phyloP scores from a whole-genome alignment of 1,140 invertebrate species.

The Drosophila aff. region DNA sequence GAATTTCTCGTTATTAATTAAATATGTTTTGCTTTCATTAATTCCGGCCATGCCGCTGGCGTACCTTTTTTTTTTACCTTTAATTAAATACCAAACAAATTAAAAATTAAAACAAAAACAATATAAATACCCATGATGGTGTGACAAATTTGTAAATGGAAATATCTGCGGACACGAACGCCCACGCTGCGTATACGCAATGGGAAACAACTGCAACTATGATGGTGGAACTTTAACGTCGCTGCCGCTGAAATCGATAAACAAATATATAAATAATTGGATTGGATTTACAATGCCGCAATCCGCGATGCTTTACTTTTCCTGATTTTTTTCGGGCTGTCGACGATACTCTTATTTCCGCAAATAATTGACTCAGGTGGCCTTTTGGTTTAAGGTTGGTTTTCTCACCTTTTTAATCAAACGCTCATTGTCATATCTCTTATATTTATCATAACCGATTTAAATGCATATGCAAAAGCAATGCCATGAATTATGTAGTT shows the following conservation, averaged over 20 bases:
- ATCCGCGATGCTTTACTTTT: neutral
- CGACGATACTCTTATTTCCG: neutral
- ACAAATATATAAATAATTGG: slow-evolving; percentile 22
- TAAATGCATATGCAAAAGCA: slow-evolving; percentile 13
- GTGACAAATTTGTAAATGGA: slow-evolving; percentile 20
- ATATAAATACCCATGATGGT: slow-evolving; percentile 8
- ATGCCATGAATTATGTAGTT: slow-evolving; percentile 8
- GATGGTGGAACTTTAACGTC: neutral
- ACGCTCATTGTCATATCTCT: neutral
- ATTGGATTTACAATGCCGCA: slow-evolving; percentile 26
- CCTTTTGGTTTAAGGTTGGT: slow-evolving; percentile 85
- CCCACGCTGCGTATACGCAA: slow-evolving; percentile 35
- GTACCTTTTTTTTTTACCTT: slow-evolving; percentile 31
- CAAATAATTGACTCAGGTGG: slow-evolving; percentile 66
- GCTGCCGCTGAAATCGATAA: slow-evolving; percentile 21
- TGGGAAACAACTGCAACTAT: neutral
- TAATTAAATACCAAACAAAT: slow-evolving; percentile 67
- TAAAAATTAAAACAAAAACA: slow-evolving; percentile 31
- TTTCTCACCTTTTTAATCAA: slow-evolving; percentile 4
- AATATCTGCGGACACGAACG: slow-evolving; percentile 4
- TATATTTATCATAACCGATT: neutral
- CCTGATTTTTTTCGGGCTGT: neutral
- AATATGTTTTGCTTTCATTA: slow-evolving; percentile 65
- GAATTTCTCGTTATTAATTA: slow-evolving; percentile 63
- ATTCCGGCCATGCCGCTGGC: slow-evolving; percentile 31